A percentile compares a stretch with the other conserved stretches of the same genome.
These are phyloP conservation scores for Salarias fasciatus DNA, from an alignment of 2,797 vertebrate genomes.

Conservation along the genomic window DNA sequence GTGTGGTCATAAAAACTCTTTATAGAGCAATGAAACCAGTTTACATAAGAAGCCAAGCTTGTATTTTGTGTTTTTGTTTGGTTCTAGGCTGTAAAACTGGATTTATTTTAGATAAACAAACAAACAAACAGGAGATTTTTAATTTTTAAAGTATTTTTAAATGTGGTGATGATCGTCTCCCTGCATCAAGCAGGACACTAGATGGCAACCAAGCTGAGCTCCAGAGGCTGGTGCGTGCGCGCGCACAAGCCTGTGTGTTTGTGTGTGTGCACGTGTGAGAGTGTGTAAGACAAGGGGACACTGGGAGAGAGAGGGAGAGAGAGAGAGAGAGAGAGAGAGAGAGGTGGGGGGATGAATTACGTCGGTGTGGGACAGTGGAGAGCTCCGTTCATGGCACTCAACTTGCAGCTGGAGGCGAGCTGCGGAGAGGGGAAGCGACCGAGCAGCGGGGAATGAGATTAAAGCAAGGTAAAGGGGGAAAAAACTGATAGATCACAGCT, in stretches of 20 bases:
- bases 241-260: conserved; percentile 1
- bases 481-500: conserved; percentile 22
- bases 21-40: too few species aligned
- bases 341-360: conserved; percentile 59
- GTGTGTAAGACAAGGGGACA: not conserved
- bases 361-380: conserved; percentile 74
- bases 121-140: too few species aligned
- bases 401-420: conserved; percentile 78
- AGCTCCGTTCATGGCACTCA: conserved; percentile 64
- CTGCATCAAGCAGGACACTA: conserved; percentile 78
- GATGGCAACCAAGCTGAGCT: conserved; percentile 83
- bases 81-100: too few species aligned
- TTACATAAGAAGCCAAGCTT: too few species aligned
- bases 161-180: conserved; percentile 65
- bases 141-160: not conserved
- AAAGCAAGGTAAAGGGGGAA: conserved; percentile 34
- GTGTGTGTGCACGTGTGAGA: conserved; percentile 14
- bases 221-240: conserved; percentile 5
- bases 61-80: too few species aligned
- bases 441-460: conserved; percentile 22
- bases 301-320: conserved; percentile 28
- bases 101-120: too few species aligned
- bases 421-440: conserved; percentile 53
- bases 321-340: not conserved
- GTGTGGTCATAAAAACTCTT: too few species aligned